Base-by-base conservation (phyloP, 2,113 vertebrate species). In the Antigone vipio region DNA sequence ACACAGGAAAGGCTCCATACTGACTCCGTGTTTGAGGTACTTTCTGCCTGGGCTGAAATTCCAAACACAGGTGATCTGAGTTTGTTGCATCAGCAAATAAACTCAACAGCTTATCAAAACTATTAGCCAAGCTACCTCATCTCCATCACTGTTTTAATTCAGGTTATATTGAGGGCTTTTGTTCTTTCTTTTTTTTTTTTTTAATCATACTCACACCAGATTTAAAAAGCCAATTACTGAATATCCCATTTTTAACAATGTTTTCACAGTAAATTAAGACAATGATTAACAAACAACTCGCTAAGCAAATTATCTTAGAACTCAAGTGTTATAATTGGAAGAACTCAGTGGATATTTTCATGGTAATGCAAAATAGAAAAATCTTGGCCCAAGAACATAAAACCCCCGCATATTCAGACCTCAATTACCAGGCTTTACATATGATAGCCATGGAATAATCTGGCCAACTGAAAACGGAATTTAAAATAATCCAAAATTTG, bases 181-280 rank as follows among this genome's bases (percentile, higher is more conserved):
- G 5, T 5, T 76, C 5, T 30, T 82, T n/a, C 5, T 23, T 11
- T 1, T 9, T n/a, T 34, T 29, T 42, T 49, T 66, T 55, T 55
- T 34, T 1, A 49, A 55, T 47, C 45, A 58, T 62, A 58, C 5
- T 62, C 60, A 18, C 24, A 64, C 12, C 29, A 73, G 52, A 72
- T 89, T 91, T 59, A 13, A 79, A 88, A 83, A 85, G 21, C 1
- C 14, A 49, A 15, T 74, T 89, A 83, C 35, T 81, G 40, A 89
- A 59, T 62, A 71, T 30, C 7, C 3, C 6, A 6, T 35, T 87
- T 95, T 73, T 52, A 64, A 52, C 12, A 49, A 52, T 52, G 27
- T 89, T 92, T 91, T 67, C 67, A 64, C 30, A 91, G 50, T 80
- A 73, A 94, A 95, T 94, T 77, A 68, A 80, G 82, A 34, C 52